Evolutionary conservation across 2,797 vertebrate genomes (phyloP), one percentile per base, ranked within the genome.

Genomic region (Lagorchestes hirsutus): DNA sequence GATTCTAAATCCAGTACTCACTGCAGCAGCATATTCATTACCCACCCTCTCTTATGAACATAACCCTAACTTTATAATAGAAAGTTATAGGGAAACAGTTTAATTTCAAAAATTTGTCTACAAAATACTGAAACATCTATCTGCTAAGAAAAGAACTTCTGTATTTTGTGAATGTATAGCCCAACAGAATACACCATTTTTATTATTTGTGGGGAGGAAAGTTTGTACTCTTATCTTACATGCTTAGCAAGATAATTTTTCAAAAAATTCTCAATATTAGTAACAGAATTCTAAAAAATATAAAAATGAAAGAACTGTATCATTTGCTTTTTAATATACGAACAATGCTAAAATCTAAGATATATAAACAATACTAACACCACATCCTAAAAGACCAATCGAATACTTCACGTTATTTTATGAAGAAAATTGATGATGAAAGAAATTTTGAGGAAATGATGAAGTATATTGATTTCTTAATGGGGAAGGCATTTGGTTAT

Each of bases 371-470:
- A 97, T 90, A 91, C 46, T 82, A 95, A 91, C 57, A 90, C 31
- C 96, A 28, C 90, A 93, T 93, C 96, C 97, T 96, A 8, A 95
- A 97, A 97, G 97, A 98, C 98, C 97, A 98, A 98, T 98, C 98
- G 96, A 95, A 95, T 58, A 90, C 93, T 97, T 95, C 9, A 27
- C 98, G 98, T 98, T 98, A 98, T 98, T 98, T 97, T 95, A 59
- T 93, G 94, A 96, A 98, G 95, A 95, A 93, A 98, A 98, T 98
- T 98, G 98, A 96, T 93, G 92, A 90, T 95, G 97, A 97, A 97
- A 93, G 46, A 95, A 97, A 50, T 97, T 98, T 93, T 96, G 96
- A 93, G 96, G 93, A 56, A 94, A 96, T 97, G 97, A 98, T 95
- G 97, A 97, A 98, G 97, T 62, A 97, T 40, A 96, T 90, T 96